These are phyloP conservation scores for Anolis apletophallus DNA, from an alignment of 2,797 vertebrate species.

Conservation along the genomic window DNA sequence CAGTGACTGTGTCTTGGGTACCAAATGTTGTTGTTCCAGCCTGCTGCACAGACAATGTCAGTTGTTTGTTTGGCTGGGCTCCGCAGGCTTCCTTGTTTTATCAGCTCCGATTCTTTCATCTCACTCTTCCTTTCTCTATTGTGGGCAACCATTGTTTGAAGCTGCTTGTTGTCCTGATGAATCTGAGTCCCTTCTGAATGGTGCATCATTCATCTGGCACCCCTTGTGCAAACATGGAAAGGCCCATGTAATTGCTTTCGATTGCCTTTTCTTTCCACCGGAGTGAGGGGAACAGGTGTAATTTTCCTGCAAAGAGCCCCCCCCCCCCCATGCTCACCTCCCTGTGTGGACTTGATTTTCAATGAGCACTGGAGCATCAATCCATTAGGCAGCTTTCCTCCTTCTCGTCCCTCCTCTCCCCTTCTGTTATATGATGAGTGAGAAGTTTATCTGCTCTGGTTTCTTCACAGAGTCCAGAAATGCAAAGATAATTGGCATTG, in stretches of 20 bases:
- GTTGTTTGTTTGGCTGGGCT: slow-evolving; percentile 67
- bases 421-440: slow-evolving; percentile 36
- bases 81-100: slow-evolving; percentile 54
- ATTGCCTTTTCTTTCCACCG: background rate
- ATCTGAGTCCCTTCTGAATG: background rate
- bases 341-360: slow-evolving; percentile 23
- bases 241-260: background rate
- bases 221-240: slow-evolving; percentile 15
- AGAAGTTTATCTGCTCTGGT: slow-evolving; percentile 56
- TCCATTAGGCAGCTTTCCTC: slow-evolving; percentile 37
- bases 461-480: slow-evolving; percentile 53
- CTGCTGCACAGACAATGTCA: slow-evolving; percentile 69
- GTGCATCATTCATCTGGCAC: slow-evolving; percentile 12
- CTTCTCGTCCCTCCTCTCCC: slow-evolving; percentile 40
- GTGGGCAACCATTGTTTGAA: slow-evolving; percentile 45
- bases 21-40: slow-evolving; percentile 73
- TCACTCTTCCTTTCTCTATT: background rate
- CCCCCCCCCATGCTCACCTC: slow-evolving; percentile 43
- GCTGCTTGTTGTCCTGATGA: slow-evolving; percentile 43
- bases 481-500: slow-evolving; percentile 53
- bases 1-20: slow-evolving; percentile 50
- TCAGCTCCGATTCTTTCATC: background rate
- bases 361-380: background rate
- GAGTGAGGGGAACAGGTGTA: background rate
- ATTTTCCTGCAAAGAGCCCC: slow-evolving; percentile 24